Conservation (phyloP, 1,140 invertebrate species). For the Lutraria rhynchaena region DNA sequence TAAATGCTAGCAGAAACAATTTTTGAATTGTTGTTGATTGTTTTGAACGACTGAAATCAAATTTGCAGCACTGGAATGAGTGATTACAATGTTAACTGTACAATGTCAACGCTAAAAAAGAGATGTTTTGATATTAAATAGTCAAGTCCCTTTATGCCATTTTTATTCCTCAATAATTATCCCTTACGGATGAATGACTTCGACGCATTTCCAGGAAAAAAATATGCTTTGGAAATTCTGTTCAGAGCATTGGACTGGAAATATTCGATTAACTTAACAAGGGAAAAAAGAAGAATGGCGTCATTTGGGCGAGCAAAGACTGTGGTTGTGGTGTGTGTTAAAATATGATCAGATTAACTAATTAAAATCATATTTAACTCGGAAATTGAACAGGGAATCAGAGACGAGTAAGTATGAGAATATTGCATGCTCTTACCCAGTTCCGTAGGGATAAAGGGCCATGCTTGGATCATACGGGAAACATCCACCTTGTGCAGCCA, state of each 20-base stretch:
- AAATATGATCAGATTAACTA: too few species aligned
- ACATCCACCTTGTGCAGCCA: constrained; percentile 67
- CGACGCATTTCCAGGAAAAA: too few species aligned
- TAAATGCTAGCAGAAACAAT: constrained; percentile 32
- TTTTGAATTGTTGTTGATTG: constrained; percentile 23
- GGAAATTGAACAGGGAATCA: too few species aligned
- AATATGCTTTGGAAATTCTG: too few species aligned
- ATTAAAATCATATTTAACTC: too few species aligned
- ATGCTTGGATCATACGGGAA: constrained; percentile 75
- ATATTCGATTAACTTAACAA: too few species aligned
- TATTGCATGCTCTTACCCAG: constrained; percentile 74
- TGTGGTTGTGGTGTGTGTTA: too few species aligned
- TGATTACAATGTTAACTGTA: not conserved
- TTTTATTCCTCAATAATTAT: not conserved
- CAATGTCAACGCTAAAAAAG: constrained; percentile 8
- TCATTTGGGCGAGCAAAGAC: too few species aligned
- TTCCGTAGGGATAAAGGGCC: constrained; percentile 73
- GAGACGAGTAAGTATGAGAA: too few species aligned
- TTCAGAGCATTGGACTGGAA: too few species aligned
- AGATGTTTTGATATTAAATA: constrained; percentile 23
- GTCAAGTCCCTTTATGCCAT: constrained; percentile 39
- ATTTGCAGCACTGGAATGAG: constrained; percentile 1
- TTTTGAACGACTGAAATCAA: constrained; percentile 15
- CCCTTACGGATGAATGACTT: too few species aligned
- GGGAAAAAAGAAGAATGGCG: too few species aligned